Conservation (phyloP, 2,797 vertebrate species). For the Channallabes apus region DNA sequence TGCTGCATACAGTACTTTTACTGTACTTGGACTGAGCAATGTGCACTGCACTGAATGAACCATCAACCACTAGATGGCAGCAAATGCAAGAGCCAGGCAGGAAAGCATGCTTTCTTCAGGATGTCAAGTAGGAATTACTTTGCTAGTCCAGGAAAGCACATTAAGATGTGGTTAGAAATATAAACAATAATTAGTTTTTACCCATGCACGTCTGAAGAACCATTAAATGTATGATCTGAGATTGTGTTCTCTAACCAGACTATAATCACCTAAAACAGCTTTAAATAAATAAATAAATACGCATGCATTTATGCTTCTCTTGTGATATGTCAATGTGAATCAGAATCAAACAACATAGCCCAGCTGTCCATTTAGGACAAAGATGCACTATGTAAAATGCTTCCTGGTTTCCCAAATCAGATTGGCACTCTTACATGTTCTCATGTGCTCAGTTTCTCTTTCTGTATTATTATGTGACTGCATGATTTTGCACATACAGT, state of each 20-base stretch:
- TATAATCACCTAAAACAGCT: background rate
- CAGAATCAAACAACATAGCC: background rate
- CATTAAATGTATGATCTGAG: background rate
- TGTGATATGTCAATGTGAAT: background rate
- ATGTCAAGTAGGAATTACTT: slow-evolving; percentile 1
- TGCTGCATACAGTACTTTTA: slow-evolving; percentile 76
- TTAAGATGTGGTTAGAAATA: background rate
- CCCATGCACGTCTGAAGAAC: background rate
- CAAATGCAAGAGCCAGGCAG: slow-evolving; percentile 60
- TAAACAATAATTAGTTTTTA: background rate
- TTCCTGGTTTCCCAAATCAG: background rate
- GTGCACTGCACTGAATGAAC: slow-evolving; percentile 6
- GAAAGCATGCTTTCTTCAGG: background rate
- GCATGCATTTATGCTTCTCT: background rate
- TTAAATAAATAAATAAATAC: background rate
- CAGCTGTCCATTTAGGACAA: background rate
- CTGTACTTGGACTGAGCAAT: slow-evolving; percentile 63
- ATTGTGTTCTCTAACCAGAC: background rate
- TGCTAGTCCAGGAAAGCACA: background rate
- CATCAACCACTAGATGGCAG: slow-evolving; percentile 77
- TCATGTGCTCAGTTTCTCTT: background rate
- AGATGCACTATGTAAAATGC: background rate
- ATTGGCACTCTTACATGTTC: background rate
- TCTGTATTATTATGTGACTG: background rate
- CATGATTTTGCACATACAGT: background rate